Conservation (phyloP, 2,113 vertebrate species). For the Scophthalmus maximus region DNA sequence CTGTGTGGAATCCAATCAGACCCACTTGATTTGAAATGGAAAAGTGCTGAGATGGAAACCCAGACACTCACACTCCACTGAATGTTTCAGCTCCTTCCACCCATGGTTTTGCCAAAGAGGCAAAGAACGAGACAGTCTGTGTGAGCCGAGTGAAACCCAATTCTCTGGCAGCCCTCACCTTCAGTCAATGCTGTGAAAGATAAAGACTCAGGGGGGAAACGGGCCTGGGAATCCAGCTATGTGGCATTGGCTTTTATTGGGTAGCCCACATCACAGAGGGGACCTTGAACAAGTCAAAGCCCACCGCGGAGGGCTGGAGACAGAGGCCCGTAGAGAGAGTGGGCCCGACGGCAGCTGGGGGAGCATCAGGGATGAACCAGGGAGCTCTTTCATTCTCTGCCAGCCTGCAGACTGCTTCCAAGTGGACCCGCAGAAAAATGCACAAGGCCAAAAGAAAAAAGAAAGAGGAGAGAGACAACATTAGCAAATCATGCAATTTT, state of each 20-base stretch:
- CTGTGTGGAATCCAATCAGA: constrained; percentile 11
- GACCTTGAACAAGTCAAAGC: constrained; percentile 74
- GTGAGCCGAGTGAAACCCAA: constrained; percentile 57
- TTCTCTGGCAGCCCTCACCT: constrained; percentile 51
- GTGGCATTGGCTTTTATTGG: constrained; percentile 57
- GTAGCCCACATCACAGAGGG: constrained; percentile 73
- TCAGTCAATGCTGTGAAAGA: constrained; percentile 66
- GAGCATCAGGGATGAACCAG: constrained; percentile 63
- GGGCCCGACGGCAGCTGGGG: constrained; percentile 47
- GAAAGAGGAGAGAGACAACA: constrained; percentile 17
- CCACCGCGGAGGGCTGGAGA: constrained; percentile 64
- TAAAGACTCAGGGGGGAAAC: constrained; percentile 65
- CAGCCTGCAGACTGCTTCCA: constrained; percentile 72
- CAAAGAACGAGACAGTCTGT: constrained; percentile 42
- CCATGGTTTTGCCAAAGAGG: constrained; percentile 19
- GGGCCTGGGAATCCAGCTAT: constrained; percentile 62
- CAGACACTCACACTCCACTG: constrained; percentile 8
- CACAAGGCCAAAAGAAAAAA: constrained; percentile 33
- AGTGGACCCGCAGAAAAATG: constrained; percentile 63
- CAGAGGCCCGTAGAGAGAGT: constrained; percentile 63
- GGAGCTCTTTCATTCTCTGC: constrained; percentile 74
- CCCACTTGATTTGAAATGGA: constrained; percentile 16
- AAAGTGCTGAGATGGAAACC: constrained; percentile 34
- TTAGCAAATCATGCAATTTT: constrained; percentile 22
- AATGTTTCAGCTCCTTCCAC: constrained; percentile 27